Conservation (phyloP, 1,140 invertebrate genomes). For the Helicoverpa armigera region DNA sequence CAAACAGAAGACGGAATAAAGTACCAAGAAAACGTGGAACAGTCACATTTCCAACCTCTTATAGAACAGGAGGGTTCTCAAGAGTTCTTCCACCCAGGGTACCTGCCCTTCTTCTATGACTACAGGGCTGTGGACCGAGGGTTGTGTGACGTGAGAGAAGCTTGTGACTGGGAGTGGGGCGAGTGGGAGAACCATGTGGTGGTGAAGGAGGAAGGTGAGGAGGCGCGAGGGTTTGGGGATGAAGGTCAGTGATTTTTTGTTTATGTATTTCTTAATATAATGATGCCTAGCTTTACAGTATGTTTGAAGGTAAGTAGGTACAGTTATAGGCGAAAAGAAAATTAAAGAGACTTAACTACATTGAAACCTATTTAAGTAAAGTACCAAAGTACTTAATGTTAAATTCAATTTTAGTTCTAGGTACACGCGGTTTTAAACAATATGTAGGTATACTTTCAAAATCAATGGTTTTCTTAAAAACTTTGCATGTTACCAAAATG, state of each 20-base stretch:
- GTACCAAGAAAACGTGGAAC: constrained; percentile 31
- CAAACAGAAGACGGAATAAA: constrained; percentile 53
- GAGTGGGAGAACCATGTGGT: constrained; percentile 60
- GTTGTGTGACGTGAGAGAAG: constrained; percentile 16
- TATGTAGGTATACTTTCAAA: no score
- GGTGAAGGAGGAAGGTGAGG: constrained; percentile 70
- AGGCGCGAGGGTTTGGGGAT: constrained; percentile 60
- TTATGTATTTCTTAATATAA: background rate
- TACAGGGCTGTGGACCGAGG: constrained; percentile 52
- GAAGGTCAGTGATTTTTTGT: constrained; percentile 61
- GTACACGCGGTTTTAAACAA: no score
- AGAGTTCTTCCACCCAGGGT: constrained; percentile 61
- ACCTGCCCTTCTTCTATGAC: constrained; percentile 71
- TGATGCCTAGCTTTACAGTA: no score
- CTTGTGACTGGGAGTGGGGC: constrained; percentile 43
- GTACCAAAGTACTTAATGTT: no score
- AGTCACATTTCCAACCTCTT: constrained; percentile 11
- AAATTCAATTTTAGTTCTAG: no score
- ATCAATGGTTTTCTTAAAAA: no score
- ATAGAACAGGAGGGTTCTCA: constrained; percentile 43
- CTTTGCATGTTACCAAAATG: no score
- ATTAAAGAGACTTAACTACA: no score
- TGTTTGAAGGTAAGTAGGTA: no score
- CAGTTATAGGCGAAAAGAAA: no score
- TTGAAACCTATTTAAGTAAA: no score